Base-by-base conservation (phyloP, 2,888 invertebrate species). In the Lacanobia oleracea region DNA sequence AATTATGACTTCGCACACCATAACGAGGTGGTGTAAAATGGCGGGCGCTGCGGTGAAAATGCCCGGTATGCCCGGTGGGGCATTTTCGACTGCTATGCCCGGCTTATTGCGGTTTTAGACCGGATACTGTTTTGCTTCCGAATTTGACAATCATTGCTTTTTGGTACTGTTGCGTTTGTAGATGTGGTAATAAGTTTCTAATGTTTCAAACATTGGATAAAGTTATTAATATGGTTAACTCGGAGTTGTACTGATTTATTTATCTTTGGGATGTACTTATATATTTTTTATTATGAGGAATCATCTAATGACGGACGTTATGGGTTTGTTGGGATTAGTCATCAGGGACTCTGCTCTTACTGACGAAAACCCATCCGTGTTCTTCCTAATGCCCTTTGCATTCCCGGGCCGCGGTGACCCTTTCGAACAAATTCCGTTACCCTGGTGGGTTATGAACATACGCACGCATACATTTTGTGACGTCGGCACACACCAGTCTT, bases 1-100 rank as follows among this genome's bases (percentile, higher is more conserved):
- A 78, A 84, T 81, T 76, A 84, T 86, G 70, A 76, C 56, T 78
- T 81, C 59, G 72, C 56, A 78, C 57, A 54, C 45, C 54, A 27
- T 79, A 79, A 79, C 66, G 48, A 68, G 61, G 72, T 43, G 65
- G 60, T 60, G 67, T 45, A 37, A 63, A 77, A 73, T 50, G 50
- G 53, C 18, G 43, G 33, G 33, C 63, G 50, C 18, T 72, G 75
- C 48, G 77, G 68, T 60, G 33, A 67, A 27, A 79, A 70, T 56
- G 60, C 54, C 73, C 67, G 60, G 33, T 40, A 12, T 37, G 56
- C 33, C 67, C 64, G 68, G 18, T 33, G 68, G 56, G 56, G 57
- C 69, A 73, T 80, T 72, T 63, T 48, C 51, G 67, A 45, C 40
- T 43, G 48, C 27, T 43, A 18, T 45, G 65, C 53, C 50, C 18